phyloP scores from a whole-genome alignment of 2,113 vertebrate genomes.

The Hemiprocne comata region DNA sequence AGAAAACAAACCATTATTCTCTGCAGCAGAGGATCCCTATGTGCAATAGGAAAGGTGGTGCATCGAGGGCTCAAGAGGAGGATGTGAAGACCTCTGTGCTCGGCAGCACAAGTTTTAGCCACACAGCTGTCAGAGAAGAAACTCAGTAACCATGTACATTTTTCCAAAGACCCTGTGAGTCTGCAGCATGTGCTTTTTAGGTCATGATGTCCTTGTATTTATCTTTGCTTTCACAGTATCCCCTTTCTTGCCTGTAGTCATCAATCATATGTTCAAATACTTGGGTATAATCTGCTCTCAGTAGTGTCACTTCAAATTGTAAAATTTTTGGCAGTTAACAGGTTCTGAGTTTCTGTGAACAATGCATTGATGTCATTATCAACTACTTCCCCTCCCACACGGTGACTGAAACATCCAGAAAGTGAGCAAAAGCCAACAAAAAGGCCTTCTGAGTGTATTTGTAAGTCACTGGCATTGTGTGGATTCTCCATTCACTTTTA shows the following conservation, averaged over 20 bases:
- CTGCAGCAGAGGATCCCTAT: neutral
- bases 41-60: neutral
- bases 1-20: neutral
- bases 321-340: constrained; percentile 7
- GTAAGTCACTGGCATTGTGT: neutral
- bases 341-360: constrained; percentile 35
- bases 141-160: neutral
- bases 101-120: neutral
- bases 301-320: neutral
- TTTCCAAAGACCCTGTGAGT: neutral
- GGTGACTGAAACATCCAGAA: neutral
- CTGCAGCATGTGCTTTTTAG: neutral
- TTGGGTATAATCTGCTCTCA: neutral
- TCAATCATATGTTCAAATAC: constrained; percentile 4
- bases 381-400: neutral
- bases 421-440: neutral
- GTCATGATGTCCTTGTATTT: neutral
- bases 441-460: neutral
- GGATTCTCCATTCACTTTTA: neutral
- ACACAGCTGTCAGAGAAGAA: neutral
- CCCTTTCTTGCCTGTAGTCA: neutral
- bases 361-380: neutral
- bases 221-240: neutral
- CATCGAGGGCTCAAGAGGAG: neutral
- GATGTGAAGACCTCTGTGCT: neutral